Base-by-base conservation (phyloP, 2,888 invertebrate species). In the Brachyopa scutellaris region DNA sequence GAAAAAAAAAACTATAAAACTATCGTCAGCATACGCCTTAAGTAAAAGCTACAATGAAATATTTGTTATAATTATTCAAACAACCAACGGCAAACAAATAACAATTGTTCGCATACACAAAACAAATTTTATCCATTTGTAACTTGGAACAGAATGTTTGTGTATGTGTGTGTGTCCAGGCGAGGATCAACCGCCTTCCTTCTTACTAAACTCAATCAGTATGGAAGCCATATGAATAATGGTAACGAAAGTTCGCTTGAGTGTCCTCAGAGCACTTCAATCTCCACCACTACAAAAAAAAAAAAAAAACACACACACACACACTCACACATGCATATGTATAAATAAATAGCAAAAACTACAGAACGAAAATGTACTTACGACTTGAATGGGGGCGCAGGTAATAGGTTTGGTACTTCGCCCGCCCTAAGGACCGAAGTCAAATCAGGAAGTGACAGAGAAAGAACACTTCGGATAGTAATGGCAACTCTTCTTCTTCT, bases 1-100 rank as follows among this genome's bases (percentile, higher is more conserved):
- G n/a, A n/a, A n/a, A n/a, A n/a, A n/a, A n/a, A n/a, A n/a, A n/a
- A n/a, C n/a, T n/a, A n/a, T n/a, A n/a, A n/a, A n/a, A n/a, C n/a
- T n/a, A n/a, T n/a, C n/a, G n/a, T n/a, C n/a, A n/a, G n/a, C n/a
- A n/a, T n/a, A n/a, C n/a, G n/a, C n/a, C n/a, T n/a, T n/a, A n/a
- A n/a, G n/a, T n/a, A n/a, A n/a, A n/a, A n/a, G n/a, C n/a, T n/a
- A n/a, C n/a, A n/a, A n/a, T 61, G 40, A 70, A 62, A 55, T 62
- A 55, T 70, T 47, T 77, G 31, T n/a, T 11, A 70, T 40, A 77
- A 70, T 77, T 77, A 77, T 77, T 77, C 70, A 70, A 77, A 62
- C 69, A 33, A 53, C 23, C 38, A 55, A 38, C n/a, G 21, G 21
- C 19, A 38, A 66, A 38, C 29, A 59, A 36, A 26, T 8, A 23